phyloP scores from a whole-genome alignment of 2,113 vertebrate species.

The Columba janthina region DNA sequence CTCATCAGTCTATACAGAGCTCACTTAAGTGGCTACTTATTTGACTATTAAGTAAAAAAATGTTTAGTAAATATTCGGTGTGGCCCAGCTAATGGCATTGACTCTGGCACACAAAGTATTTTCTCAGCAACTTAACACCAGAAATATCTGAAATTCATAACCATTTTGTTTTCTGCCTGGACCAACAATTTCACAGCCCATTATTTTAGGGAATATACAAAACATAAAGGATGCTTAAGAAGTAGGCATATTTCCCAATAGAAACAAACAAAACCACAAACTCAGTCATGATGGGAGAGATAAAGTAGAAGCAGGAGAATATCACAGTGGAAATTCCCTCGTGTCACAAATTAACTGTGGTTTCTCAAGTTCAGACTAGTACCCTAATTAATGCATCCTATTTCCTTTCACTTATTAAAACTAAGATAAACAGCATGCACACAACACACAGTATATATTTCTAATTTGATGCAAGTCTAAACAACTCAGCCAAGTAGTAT shows the following conservation, averaged over 20 bases:
- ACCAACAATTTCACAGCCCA: background rate
- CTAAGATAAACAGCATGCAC: background rate
- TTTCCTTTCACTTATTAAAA: slow-evolving; percentile 6
- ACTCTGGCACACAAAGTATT: background rate
- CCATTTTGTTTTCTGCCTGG: background rate
- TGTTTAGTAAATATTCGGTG: background rate
- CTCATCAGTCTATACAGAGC: background rate
- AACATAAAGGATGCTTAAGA: background rate
- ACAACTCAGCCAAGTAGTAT: background rate
- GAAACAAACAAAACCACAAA: background rate
- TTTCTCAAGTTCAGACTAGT: slow-evolving; percentile 14
- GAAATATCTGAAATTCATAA: background rate
- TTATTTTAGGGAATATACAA: background rate
- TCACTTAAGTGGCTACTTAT: background rate
- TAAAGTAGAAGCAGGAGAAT: background rate
- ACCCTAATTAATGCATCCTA: slow-evolving; percentile 1
- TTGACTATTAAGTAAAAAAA: background rate
- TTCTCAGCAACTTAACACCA: background rate
- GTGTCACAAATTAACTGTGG: background rate
- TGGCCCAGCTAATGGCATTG: background rate
- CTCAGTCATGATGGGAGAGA: background rate
- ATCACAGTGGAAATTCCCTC: slow-evolving; percentile 28
- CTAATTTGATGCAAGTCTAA: background rate
- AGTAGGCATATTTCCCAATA: background rate
- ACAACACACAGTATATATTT: background rate